These are phyloP conservation scores for Tricholauxania praeusta DNA, from an alignment of 2,888 invertebrate species.

Conservation along the genomic window DNA sequence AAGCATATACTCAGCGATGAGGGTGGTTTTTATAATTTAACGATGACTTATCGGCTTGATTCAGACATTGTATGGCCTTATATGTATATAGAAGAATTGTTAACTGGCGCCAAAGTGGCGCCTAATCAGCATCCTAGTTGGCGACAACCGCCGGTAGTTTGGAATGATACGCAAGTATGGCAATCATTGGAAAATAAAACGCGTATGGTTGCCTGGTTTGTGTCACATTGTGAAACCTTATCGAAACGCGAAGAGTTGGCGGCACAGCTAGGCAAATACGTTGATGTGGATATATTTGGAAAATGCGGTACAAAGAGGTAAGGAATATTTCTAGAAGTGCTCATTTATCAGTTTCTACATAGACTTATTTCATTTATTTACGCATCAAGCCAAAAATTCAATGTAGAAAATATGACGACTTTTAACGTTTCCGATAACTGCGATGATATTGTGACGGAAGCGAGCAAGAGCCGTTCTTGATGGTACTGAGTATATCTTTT, in stretches of 20 bases:
- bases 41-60: constrained; percentile 72
- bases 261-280: constrained; percentile 70
- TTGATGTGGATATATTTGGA: constrained; percentile 75
- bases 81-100: constrained; percentile 57
- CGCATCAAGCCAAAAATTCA: no score
- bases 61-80: constrained; percentile 70
- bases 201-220: constrained; percentile 72
- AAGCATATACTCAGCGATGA: constrained; percentile 62
- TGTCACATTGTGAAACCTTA: constrained; percentile 70
- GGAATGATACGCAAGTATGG: constrained; percentile 50
- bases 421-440: no score
- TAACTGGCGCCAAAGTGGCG: constrained; percentile 55
- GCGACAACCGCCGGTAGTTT: constrained; percentile 51
- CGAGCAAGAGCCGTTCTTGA: no score
- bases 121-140: constrained; percentile 56
- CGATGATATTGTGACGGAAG: no score
- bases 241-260: constrained; percentile 68
- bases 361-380: no score
- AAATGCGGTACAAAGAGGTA: constrained; percentile 70
- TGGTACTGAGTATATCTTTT: no score
- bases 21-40: constrained; percentile 70
- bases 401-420: no score
- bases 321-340: constrained; percentile 11
- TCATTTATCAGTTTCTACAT: no score
- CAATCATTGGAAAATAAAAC: constrained; percentile 60